Percentiles rank a stretch among this genome's conserved stretches.
phyloP scores from a whole-genome alignment of 2,888 invertebrate genomes.

The Orchestes rusci region DNA sequence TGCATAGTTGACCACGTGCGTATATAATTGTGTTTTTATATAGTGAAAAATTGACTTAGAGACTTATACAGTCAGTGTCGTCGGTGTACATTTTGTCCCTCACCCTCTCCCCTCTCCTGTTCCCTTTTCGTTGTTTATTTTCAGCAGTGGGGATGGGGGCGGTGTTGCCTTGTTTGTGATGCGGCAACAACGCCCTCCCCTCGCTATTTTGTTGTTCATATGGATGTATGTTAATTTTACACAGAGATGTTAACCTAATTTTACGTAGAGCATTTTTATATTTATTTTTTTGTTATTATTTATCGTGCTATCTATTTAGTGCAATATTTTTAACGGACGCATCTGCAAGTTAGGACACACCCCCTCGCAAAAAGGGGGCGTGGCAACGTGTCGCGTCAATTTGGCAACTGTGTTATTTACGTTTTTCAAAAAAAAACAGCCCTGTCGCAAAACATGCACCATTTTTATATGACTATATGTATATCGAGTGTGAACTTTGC shows the following conservation, averaged over 20 bases:
- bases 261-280: constrained; percentile 35
- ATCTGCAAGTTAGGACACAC: no score
- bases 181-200: no score
- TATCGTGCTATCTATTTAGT: constrained; percentile 21
- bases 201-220: constrained; percentile 28
- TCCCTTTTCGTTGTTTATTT: constrained; percentile 9
- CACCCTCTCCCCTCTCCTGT: constrained; percentile 1
- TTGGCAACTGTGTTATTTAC: no score
- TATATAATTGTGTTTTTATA: constrained; percentile 24
- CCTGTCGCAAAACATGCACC: no score
- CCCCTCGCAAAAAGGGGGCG: no score
- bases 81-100: constrained; percentile 16
- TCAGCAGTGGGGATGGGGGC: constrained; percentile 1
- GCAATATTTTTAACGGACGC: no score
- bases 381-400: no score
- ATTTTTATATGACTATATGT: no score
- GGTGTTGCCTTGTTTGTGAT: no score
- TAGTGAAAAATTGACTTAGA: constrained; percentile 14
- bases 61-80: constrained; percentile 16
- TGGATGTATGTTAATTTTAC: constrained; percentile 34
- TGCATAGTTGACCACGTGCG: constrained; percentile 19
- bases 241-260: constrained; percentile 34
- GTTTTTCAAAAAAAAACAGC: no score
- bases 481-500: no score
- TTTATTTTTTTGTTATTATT: constrained; percentile 33